These are phyloP conservation scores for Coptodon rendalli DNA, from an alignment of 2,113 vertebrate species.

Conservation along the genomic window DNA sequence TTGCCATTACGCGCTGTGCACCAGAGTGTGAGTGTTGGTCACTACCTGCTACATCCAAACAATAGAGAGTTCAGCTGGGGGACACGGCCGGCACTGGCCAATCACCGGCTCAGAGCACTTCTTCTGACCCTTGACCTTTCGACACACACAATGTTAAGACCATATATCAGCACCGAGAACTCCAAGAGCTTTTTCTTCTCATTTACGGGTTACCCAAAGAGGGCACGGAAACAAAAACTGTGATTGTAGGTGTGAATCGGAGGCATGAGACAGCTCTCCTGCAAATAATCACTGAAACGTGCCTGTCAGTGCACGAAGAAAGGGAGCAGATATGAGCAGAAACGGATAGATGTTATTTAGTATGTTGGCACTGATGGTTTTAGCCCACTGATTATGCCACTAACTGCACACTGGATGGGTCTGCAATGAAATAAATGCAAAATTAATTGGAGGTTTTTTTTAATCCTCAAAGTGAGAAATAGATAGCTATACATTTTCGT, in stretches of 20 bases:
- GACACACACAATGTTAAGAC: constrained; percentile 69
- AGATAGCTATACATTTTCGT: neutral
- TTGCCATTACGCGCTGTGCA: constrained; percentile 23
- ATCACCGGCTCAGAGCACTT: constrained; percentile 85
- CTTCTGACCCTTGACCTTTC: constrained; percentile 89
- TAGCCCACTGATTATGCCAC: neutral
- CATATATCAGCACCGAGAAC: constrained; percentile 64
- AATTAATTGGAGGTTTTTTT: neutral
- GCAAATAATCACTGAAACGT: constrained; percentile 29
- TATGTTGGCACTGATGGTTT: neutral
- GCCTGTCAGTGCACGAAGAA: neutral
- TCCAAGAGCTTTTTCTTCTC: constrained; percentile 39
- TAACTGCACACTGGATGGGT: neutral
- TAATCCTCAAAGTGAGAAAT: neutral
- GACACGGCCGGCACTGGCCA: constrained; percentile 88
- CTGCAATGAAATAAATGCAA: neutral
- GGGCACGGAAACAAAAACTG: constrained; percentile 52
- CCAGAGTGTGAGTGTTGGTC: constrained; percentile 68
- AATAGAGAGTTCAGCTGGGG: constrained; percentile 88
- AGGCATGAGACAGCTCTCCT: constrained; percentile 24
- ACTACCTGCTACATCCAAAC: constrained; percentile 79
- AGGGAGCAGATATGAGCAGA: constrained; percentile 1
- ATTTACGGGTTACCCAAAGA: constrained; percentile 43
- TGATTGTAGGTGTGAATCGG: constrained; percentile 41
- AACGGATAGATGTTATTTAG: neutral